A percentile compares a stretch with the other conserved stretches of the same genome.
phyloP scores from a whole-genome alignment of 2,797 vertebrate genomes.

The Salarias fasciatus region DNA sequence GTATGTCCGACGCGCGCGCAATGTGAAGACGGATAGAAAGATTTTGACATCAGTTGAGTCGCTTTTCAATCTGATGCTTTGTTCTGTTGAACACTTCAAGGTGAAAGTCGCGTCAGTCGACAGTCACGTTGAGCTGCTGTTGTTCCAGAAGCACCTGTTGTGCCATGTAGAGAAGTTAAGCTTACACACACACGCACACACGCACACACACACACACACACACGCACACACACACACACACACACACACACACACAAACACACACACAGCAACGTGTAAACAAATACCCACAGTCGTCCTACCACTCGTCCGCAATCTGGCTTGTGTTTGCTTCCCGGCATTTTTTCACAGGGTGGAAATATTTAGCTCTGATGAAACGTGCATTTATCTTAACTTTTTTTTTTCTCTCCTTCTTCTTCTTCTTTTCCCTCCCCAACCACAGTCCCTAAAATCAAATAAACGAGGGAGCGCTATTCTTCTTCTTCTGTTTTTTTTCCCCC shows the following conservation, averaged over 20 bases:
- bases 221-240: conserved; percentile 38
- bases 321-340: conserved; percentile 78
- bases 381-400: conserved; percentile 78
- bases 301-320: conserved; percentile 78
- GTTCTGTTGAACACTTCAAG: conserved; percentile 54
- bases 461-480: conserved; percentile 74
- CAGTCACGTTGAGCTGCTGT: conserved; percentile 55
- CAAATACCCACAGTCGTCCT: conserved; percentile 78
- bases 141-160: conserved; percentile 81
- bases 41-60: not conserved
- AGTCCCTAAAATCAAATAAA: conserved; percentile 83
- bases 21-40: conserved; percentile 16
- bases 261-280: conserved; percentile 68
- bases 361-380: conserved; percentile 82
- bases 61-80: conserved; percentile 26
- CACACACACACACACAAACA: conserved; percentile 33
- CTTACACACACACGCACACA: conserved; percentile 18
- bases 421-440: conserved; percentile 56
- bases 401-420: conserved; percentile 46
- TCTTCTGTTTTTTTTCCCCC: conserved; percentile 44
- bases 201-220: conserved; percentile 16
- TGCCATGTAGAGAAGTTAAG: conserved; percentile 61
- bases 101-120: conserved; percentile 63
- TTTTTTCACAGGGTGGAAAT: conserved; percentile 81
- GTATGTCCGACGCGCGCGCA: conserved; percentile 30